A percentile compares a stretch with the other conserved stretches of the same genome.
These are phyloP conservation scores for Slavum lentiscoides DNA, from an alignment of 2,888 invertebrate species.

Conservation along the genomic window DNA sequence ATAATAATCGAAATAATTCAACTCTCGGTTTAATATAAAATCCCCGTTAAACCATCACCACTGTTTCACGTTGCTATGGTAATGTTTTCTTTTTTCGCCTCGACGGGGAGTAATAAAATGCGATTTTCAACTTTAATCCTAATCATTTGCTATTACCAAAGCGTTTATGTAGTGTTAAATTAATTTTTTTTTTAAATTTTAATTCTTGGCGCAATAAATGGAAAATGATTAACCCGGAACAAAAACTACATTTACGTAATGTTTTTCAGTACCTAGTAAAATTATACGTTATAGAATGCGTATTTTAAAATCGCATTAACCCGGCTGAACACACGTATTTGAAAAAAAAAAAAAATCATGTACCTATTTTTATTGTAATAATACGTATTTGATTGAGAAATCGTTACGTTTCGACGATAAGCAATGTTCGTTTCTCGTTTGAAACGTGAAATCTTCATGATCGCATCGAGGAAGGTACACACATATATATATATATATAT, in stretches of 20 bases:
- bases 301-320: too few relatives aligned
- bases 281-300: too few relatives aligned
- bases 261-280: too few relatives aligned
- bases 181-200: not conserved
- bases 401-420: too few relatives aligned
- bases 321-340: too few relatives aligned
- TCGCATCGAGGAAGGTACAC: too few relatives aligned
- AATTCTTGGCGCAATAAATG: not conserved
- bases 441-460: too few relatives aligned
- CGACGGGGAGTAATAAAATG: not conserved
- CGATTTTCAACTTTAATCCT: not conserved
- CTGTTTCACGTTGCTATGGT: not conserved
- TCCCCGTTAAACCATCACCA: not conserved
- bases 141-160: not conserved
- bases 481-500: too few relatives aligned
- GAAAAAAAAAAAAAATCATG: too few relatives aligned
- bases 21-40: not conserved
- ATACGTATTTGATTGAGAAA: too few relatives aligned
- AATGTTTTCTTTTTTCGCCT: slow-evolving; percentile 5
- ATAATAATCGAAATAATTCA: not conserved
- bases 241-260: not conserved
- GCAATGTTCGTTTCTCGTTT: too few relatives aligned
- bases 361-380: too few relatives aligned
- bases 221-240: not conserved
- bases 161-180: not conserved